Evolutionary conservation across 2,888 invertebrate genomes (phyloP), one percentile per base, ranked within the genome.

Genomic region (Platerodrilus igneus): DNA sequence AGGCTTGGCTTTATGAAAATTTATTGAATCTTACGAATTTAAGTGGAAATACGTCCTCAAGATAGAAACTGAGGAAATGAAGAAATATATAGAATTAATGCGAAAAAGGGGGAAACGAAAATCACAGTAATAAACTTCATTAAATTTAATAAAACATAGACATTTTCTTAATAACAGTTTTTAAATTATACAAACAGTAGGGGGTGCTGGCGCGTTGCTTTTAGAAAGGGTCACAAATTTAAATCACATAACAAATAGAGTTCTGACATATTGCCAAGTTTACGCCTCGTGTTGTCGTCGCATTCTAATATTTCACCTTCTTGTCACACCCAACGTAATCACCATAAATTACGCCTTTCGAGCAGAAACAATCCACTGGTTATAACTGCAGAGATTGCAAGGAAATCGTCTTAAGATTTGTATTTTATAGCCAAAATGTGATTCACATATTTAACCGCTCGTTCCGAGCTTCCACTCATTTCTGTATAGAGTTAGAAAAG

Each of bases 261-360:
- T 50, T 48, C 41, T 50, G 51, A 53, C 52, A 45, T 41, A 53
- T 42, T 50, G 45, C 48, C 49, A 48, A 43, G 36, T 37, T 51
- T 42, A 50, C 53, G 49, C 50, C 53, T 47, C 32, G 44, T 34
- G 36, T 46, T 50, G 50, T 51, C n/a, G n/a, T n/a, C 51, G 50
- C 53, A 50, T 53, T 53, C 51, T 51, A 55, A 55, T 55, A 55
- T 55, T 53, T 55, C 53, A 55, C 50, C 51, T 50, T 50, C 51
- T 50, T 42, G 54, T 53, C 51, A 51, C 52, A 47, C 55, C 53
- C 50, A 47, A 48, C 34, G 52, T 48, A 55, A 55, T 55, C 55
- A 55, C 41, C 49, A 53, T 53, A 55, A 53, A 55, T 55, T 49
- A 47, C 41, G 20, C 17, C 32, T 36, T 36, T 35, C 40, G 14